Evolutionary conservation across 2,113 vertebrate genomes (phyloP).

Genomic region (Cercocebus atys): DNA sequence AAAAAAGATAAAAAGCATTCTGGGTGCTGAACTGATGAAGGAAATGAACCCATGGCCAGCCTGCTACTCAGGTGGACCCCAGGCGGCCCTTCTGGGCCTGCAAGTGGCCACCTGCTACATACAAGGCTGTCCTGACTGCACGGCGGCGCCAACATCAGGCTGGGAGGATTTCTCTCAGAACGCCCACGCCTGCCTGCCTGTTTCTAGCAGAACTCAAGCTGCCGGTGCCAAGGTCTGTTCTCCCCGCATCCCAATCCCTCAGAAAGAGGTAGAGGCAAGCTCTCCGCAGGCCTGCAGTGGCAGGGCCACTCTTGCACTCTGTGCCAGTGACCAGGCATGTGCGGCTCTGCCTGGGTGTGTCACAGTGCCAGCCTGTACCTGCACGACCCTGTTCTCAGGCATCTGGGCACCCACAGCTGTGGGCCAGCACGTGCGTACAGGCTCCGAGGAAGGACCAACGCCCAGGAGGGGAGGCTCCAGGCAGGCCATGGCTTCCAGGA

Average conservation of each 20-base stretch:
- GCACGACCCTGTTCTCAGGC: fast-evolving
- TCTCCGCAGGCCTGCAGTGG: fast-evolving
- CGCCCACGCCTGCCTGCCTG: not conserved
- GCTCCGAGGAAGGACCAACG: not conserved
- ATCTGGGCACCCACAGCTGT: too few relatives aligned
- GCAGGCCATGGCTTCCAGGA: not conserved
- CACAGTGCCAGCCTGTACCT: not conserved
- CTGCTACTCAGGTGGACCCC: not conserved
- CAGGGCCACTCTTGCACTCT: not conserved
- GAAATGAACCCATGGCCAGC: not conserved
- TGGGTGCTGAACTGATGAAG: not conserved
- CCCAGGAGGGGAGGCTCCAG: not conserved
- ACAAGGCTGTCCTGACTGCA: not conserved
- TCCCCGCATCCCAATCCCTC: not conserved
- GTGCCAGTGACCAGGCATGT: not conserved
- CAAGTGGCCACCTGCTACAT: not conserved
- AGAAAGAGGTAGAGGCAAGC: not conserved
- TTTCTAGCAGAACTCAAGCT: not conserved
- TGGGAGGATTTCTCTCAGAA: not conserved
- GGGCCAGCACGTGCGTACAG: fast-evolving
- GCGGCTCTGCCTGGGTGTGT: fast-evolving
- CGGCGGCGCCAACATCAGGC: fast-evolving
- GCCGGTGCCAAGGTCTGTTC: not conserved
- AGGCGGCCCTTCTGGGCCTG: fast-evolving
- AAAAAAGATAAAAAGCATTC: not conserved